These are phyloP conservation scores for Melieria omissa DNA, from an alignment of 2,888 invertebrate genomes.

Conservation along the genomic window DNA sequence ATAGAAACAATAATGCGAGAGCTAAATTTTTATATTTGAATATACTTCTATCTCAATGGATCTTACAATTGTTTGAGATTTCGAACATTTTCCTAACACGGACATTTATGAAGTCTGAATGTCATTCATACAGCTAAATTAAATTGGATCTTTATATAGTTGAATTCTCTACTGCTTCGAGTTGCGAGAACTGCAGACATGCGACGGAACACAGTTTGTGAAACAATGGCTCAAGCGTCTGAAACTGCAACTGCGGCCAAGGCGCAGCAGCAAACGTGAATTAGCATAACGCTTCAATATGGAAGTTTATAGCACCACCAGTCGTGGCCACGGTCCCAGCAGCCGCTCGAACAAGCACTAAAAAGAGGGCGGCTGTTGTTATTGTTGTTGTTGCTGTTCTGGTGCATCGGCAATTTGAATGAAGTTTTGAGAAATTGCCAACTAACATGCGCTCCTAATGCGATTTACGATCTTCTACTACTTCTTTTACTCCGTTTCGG, in stretches of 20 bases:
- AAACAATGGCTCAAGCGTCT: constrained; percentile 6
- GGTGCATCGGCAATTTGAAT: constrained; percentile 12
- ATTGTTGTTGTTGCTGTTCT: background rate
- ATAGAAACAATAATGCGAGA: too few relatives aligned
- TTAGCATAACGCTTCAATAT: constrained; percentile 28
- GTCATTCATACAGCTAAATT: too few relatives aligned
- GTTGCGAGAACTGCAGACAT: too few relatives aligned
- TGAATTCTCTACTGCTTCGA: too few relatives aligned
- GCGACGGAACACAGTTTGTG: background rate
- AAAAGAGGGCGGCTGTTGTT: constrained; percentile 5
- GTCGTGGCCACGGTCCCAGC: background rate
- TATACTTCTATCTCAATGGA: too few relatives aligned
- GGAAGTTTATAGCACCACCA: constrained; percentile 15
- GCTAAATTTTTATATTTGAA: too few relatives aligned
- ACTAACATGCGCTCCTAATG: constrained; percentile 27
- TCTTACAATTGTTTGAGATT: too few relatives aligned
- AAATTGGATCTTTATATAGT: too few relatives aligned
- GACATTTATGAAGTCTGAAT: too few relatives aligned
- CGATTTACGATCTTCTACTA: background rate
- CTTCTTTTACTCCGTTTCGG: too few relatives aligned
- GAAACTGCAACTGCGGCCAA: constrained; percentile 11
- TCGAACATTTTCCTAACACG: too few relatives aligned
- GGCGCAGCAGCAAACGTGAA: constrained; percentile 19
- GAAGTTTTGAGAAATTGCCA: constrained; percentile 36
- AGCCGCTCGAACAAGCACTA: constrained; percentile 5